Conservation (phyloP, 2,797 vertebrate genomes). For the Poecile montanus region DNA sequence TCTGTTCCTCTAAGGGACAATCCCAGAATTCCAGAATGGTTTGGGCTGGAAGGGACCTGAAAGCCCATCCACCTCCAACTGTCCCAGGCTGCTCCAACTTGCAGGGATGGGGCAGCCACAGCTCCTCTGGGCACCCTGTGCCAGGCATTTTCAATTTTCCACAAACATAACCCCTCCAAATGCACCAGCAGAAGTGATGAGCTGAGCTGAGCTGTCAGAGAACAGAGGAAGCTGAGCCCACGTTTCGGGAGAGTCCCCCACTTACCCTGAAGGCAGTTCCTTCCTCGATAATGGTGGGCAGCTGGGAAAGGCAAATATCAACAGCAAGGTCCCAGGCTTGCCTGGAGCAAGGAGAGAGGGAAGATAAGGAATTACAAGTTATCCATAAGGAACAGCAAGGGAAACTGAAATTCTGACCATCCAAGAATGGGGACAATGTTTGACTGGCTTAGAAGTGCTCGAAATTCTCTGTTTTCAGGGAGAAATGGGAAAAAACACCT, state of each 20-base stretch:
- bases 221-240: background rate
- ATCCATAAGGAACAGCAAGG: rapidly evolving
- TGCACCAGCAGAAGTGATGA: rapidly evolving
- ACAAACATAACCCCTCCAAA: background rate
- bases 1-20: background rate
- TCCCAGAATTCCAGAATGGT: background rate
- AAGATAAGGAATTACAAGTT: background rate
- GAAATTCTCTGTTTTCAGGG: background rate
- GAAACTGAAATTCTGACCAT: background rate
- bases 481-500: background rate
- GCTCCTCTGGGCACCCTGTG: background rate
- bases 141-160: rapidly evolving
- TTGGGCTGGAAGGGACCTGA: background rate
- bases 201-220: background rate
- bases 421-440: rapidly evolving
- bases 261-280: slow-evolving; percentile 96
- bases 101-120: background rate
- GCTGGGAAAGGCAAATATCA: slow-evolving; percentile 97
- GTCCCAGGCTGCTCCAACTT: background rate
- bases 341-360: slow-evolving; percentile 74
- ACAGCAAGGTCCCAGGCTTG: slow-evolving; percentile 98
- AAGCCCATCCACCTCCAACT: background rate
- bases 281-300: slow-evolving; percentile 97
- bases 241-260: background rate
- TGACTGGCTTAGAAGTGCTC: background rate